Evolutionary conservation across 2,888 invertebrate species (phyloP).

Genomic region (Odontothrips loti): DNA sequence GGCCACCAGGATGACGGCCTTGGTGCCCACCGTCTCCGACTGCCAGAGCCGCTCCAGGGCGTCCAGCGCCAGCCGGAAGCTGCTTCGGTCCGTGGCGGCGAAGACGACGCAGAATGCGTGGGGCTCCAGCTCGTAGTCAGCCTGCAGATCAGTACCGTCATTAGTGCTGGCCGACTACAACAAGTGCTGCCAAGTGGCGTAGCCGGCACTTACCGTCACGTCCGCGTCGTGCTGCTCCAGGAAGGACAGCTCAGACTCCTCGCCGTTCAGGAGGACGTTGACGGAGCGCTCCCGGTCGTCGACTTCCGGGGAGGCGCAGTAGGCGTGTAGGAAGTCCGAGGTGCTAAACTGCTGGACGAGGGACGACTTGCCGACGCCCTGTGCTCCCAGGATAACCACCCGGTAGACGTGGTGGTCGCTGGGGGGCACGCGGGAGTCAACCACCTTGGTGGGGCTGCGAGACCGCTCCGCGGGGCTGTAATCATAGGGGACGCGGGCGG

Average conservation of each 20-base stretch:
- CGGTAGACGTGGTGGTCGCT: conserved; percentile 56
- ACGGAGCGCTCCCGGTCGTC: conserved; percentile 83
- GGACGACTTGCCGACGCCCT: conserved; percentile 87
- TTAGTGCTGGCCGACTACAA: too few relatives aligned
- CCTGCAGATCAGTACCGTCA: not conserved
- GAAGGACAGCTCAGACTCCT: conserved; percentile 81
- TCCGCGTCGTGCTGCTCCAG: conserved; percentile 75
- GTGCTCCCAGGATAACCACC: conserved; percentile 79
- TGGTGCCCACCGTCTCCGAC: conserved; percentile 70
- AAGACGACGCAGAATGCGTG: conserved; percentile 96
- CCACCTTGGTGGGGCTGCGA: conserved; percentile 65
- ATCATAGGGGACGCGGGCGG: too few relatives aligned
- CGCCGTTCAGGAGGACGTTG: conserved; percentile 75
- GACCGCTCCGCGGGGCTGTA: conserved; percentile 55
- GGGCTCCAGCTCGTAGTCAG: conserved; percentile 56
- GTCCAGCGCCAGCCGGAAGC: conserved; percentile 76
- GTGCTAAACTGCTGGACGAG: conserved; percentile 94
- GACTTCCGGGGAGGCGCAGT: conserved; percentile 89
- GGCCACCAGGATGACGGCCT: conserved; percentile 87
- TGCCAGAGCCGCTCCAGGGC: conserved; percentile 79
- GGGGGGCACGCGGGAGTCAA: conserved; percentile 64
- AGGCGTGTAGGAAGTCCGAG: conserved; percentile 91
- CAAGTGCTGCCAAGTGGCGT: too few relatives aligned
- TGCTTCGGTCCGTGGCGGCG: conserved; percentile 82
- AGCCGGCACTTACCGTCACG: conserved; percentile 73